Evolutionary conservation across 2,888 invertebrate genomes (phyloP), one percentile per base, ranked within the genome.

Genomic region (Hydriomena furcata): DNA sequence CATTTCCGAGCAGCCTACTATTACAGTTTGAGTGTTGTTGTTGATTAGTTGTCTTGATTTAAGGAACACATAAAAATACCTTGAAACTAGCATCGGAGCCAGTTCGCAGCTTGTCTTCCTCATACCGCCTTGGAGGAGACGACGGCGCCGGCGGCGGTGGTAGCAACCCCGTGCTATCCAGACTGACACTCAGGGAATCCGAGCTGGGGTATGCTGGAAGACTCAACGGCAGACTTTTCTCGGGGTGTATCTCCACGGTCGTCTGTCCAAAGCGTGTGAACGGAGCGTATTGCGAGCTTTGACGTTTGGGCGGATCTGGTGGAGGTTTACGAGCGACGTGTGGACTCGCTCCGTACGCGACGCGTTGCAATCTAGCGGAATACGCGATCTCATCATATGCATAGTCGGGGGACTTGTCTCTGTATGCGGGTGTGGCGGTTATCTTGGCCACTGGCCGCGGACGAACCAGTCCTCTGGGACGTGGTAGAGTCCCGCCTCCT

Each of bases 41-140:
- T n/a, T n/a, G n/a, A n/a, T n/a, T n/a, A n/a, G n/a, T n/a, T n/a
- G n/a, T n/a, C n/a, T n/a, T n/a, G n/a, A n/a, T n/a, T n/a, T n/a
- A n/a, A n/a, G n/a, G n/a, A n/a, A n/a, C n/a, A 17, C 2, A 17
- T 17, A 20, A 40, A 62, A 59, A 79, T 77, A 95, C 95, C 93
- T 95, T 95, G 86, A 95, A 95, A 88, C 95, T 95, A 76, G 95
- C 95, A 82, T 95, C 95, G 64, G 95, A 95, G 30, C 95, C 95
- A 62, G 95, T 95, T 57, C 95, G 90, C 50, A 80, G 73, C 45
- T 88, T 87, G 46, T 89, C 87, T 1, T 87, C 88, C 3, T 89
- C 88, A 56, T 85, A 84, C 11, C 87, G 61, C 8, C 84, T 51
- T 12, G 93, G 93, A 0, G 94, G 93, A 3, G 94, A 93, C 1